Percentiles rank a stretch among this genome's conserved stretches.
These are phyloP conservation scores for Drosophila mauritiana DNA, from an alignment of 1,140 invertebrate genomes.

Conservation along the genomic window DNA sequence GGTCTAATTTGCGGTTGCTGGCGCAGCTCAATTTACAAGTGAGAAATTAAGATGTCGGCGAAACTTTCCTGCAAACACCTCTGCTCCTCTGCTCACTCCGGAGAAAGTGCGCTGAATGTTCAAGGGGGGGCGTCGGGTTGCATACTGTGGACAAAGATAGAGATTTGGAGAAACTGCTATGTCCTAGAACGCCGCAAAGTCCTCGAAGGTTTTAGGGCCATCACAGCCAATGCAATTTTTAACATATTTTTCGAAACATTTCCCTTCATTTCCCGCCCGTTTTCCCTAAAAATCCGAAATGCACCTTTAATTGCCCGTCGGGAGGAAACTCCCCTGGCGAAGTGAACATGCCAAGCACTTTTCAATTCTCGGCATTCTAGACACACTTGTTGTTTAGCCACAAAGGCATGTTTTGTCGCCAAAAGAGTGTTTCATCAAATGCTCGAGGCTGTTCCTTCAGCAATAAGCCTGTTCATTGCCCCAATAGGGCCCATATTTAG, in stretches of 20 bases:
- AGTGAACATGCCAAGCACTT: neutral
- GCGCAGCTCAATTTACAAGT: slow-evolving; percentile 81
- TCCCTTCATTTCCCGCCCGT: neutral
- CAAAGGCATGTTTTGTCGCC: too few species aligned
- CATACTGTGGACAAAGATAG: too few species aligned
- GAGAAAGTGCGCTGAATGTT: neutral
- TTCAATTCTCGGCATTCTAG: too few species aligned
- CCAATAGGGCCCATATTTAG: too few species aligned
- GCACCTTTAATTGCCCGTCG: neutral
- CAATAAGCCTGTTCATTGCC: too few species aligned
- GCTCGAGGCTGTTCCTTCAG: too few species aligned
- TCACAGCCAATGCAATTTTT: slow-evolving; percentile 67
- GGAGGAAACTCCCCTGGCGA: neutral
- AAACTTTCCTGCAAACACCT: slow-evolving; percentile 61
- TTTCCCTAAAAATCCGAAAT: too few species aligned
- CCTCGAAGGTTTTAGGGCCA: slow-evolving; percentile 65
- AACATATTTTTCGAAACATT: slow-evolving; percentile 19
- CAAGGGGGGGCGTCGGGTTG: too few species aligned
- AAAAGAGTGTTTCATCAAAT: too few species aligned
- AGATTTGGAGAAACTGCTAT: slow-evolving; percentile 47
- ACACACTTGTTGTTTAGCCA: too few species aligned
- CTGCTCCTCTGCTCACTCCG: slow-evolving; percentile 5
- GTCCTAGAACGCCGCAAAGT: slow-evolving; percentile 68
- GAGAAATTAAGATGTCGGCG: slow-evolving; percentile 80
- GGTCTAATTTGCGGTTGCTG: slow-evolving; percentile 80